These are phyloP conservation scores for Drymodes brunneopygia DNA, from an alignment of 2,113 vertebrate genomes.

Conservation along the genomic window DNA sequence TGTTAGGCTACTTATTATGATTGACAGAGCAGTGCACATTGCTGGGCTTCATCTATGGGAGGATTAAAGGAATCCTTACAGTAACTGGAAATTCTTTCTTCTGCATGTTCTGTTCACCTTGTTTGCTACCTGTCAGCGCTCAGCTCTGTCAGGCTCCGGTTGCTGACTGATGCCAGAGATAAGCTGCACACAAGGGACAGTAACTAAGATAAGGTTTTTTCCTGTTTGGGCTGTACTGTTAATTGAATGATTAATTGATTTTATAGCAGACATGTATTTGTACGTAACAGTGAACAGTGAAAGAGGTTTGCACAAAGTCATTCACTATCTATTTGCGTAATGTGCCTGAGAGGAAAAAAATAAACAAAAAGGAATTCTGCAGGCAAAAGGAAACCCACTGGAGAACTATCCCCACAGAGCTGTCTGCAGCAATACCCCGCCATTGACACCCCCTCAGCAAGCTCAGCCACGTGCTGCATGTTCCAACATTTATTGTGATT, in stretches of 20 bases:
- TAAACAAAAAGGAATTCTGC: neutral
- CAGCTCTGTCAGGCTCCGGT: neutral
- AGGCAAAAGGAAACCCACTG: neutral
- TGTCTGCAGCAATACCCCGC: neutral
- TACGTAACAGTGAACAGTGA: neutral
- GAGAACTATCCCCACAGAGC: neutral
- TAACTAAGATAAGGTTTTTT: neutral
- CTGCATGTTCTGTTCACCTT: neutral
- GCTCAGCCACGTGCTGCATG: neutral
- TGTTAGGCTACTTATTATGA: neutral
- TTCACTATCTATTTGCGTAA: neutral
- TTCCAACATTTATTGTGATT: accelerated
- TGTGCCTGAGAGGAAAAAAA: neutral
- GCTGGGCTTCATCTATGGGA: neutral
- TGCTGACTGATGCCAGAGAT: constrained; percentile 9
- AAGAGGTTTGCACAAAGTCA: neutral
- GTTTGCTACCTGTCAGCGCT: neutral
- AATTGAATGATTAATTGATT: constrained; percentile 8
- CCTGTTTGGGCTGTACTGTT: neutral
- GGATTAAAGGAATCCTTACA: neutral
- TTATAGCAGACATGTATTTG: neutral
- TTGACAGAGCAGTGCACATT: neutral
- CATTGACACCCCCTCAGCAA: neutral
- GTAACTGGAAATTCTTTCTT: neutral
- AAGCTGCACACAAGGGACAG: constrained; percentile 29